These are phyloP conservation scores for Drosophila subsilvestris DNA, from an alignment of 2,888 invertebrate species.

Conservation along the genomic window DNA sequence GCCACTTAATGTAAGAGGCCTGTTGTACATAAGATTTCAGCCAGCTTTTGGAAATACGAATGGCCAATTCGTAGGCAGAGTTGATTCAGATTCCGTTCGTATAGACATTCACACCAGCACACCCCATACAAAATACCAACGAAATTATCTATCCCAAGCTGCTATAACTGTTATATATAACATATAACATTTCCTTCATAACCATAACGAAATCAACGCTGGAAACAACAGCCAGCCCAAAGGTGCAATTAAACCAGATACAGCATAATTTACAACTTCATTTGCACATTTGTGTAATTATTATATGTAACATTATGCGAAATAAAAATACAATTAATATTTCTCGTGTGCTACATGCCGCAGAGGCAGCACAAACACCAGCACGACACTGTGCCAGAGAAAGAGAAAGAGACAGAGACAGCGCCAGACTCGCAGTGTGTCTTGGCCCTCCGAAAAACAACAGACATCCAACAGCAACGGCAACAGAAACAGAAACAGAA, in stretches of 20 bases:
- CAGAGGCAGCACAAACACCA: conserved; percentile 26
- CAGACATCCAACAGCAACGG: conserved; percentile 42
- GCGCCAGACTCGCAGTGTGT: conserved; percentile 10
- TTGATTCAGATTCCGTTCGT: background rate
- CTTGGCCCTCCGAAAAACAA: conserved; percentile 42
- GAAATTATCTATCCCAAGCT: conserved; percentile 19
- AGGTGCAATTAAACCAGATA: conserved; percentile 75
- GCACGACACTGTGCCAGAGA: conserved; percentile 16
- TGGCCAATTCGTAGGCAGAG: background rate
- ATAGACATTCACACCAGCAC: background rate
- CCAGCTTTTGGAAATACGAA: background rate
- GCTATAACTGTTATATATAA: conserved; percentile 15
- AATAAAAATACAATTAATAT: conserved; percentile 82
- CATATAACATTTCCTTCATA: background rate
- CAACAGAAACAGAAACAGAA: conserved; percentile 25
- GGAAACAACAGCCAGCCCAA: conserved; percentile 48
- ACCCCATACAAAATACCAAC: conserved; percentile 6
- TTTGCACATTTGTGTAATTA: conserved; percentile 81
- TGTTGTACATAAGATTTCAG: background rate
- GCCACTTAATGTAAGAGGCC: conserved; percentile 36
- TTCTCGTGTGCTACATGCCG: conserved; percentile 56
- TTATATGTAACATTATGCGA: conserved; percentile 79
- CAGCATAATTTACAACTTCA: conserved; percentile 81
- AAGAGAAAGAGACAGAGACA: background rate
- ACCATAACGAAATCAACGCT: conserved; percentile 48